Percentiles rank a stretch among this genome's conserved stretches.
These are phyloP conservation scores for Oryzias melastigma DNA, from an alignment of 2,113 vertebrate species.

Conservation along the genomic window DNA sequence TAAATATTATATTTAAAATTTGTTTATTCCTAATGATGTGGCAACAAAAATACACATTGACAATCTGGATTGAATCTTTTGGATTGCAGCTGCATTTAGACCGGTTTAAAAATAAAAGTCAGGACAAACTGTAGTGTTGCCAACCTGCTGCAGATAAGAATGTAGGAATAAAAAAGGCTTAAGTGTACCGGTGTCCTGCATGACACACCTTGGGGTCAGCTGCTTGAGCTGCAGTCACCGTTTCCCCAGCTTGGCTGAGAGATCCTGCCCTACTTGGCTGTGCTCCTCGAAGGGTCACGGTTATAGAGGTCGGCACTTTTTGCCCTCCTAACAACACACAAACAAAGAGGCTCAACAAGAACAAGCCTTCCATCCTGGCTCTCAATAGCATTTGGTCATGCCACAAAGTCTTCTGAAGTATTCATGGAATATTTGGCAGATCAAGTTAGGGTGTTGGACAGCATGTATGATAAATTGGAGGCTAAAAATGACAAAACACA, in stretches of 20 bases:
- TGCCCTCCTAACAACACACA: slow-evolving; percentile 79
- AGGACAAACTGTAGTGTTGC: background rate
- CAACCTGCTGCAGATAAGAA: background rate
- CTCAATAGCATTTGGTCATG: background rate
- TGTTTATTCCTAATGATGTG: no score
- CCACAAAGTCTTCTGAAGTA: slow-evolving; percentile 2
- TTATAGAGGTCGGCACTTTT: slow-evolving; percentile 92
- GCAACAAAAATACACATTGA: no score
- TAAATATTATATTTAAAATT: no score
- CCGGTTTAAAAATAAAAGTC: no score
- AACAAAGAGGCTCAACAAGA: slow-evolving; percentile 46
- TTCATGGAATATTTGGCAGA: background rate
- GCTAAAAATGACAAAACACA: slow-evolving; percentile 1
- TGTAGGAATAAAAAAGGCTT: background rate
- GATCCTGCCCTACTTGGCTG: slow-evolving; percentile 81
- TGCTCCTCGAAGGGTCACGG: slow-evolving; percentile 87
- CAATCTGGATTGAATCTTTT: no score
- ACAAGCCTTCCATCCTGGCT: background rate
- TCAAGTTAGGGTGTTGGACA: slow-evolving; percentile 13
- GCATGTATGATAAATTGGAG: slow-evolving; percentile 24
- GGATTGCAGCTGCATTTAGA: no score
- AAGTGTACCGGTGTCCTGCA: background rate
- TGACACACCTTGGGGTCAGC: slow-evolving; percentile 72
- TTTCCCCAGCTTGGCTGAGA: slow-evolving; percentile 76
- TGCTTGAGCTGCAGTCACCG: slow-evolving; percentile 41